Base-by-base conservation (phyloP, 1,140 invertebrate species). In the Branchinecta lynchi region DNA sequence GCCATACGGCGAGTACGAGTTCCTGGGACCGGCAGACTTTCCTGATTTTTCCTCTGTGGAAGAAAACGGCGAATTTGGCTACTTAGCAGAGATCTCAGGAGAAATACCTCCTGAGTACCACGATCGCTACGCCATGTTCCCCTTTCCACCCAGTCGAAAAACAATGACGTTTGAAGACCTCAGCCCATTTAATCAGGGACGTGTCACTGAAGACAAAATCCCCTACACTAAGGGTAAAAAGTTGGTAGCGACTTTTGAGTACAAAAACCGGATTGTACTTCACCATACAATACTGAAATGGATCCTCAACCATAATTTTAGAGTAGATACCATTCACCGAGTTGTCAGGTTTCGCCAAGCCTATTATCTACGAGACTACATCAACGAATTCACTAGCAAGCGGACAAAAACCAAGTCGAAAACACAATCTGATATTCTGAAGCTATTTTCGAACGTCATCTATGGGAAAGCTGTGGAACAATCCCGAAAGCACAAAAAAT, bases 251-350 rank as follows among this genome's bases (percentile, higher is more conserved):
- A 9, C 9, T 51, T 51, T 51, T 9, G n/a, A 51, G 9, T 51
- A 51, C n/a, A 51, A 51, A 51, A 51, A n/a, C 9, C 9, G n/a
- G 9, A 51, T 51, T 51, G n/a, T 51, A 9, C n/a, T 51, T 9
- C n/a, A 51, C n/a, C n/a, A 51, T 51, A n/a, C n/a, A 51, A 51
- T 9, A 9, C n/a, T 51, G 46, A 51, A 51, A 51, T 51, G 46
- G 46, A n/a, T 51, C 46, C 46, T 51, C n/a, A 51, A 51, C 46
- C 46, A 51, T 51, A n/a, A 51, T 51, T 51, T 51, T 51, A 9
- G 46, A 51, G 46, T n/a, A n/a, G n/a, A n/a, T n/a, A n/a, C n/a
- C n/a, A n/a, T n/a, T n/a, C n/a, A n/a, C n/a, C n/a, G n/a, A n/a
- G n/a, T n/a, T n/a, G n/a, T n/a, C n/a, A n/a, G n/a, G n/a, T n/a